Evolutionary conservation across 2,113 vertebrate genomes (phyloP).

Genomic region (Pseudopipra pipra): DNA sequence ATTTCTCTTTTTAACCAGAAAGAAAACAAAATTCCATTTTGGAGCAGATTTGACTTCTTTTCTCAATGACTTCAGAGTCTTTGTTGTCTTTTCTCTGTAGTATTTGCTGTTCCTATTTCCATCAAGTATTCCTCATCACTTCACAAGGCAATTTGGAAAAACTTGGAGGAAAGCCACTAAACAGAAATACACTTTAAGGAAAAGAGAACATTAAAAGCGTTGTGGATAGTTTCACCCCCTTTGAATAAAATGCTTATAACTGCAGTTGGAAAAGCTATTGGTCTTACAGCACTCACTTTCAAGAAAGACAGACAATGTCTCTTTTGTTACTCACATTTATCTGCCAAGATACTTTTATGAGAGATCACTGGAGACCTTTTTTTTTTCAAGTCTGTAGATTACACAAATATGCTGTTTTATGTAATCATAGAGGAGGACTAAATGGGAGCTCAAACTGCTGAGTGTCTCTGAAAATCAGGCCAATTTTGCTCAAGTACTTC

Average conservation of each 20-base stretch:
- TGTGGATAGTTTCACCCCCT: neutral
- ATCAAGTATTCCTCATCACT: neutral
- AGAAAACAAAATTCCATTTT: neutral
- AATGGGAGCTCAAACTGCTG: neutral
- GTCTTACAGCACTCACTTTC: neutral
- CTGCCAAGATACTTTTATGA: neutral
- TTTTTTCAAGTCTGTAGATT: neutral
- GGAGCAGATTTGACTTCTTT: neutral
- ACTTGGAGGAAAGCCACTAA: neutral
- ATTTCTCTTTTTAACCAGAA: neutral
- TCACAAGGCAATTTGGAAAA: neutral
- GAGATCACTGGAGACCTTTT: neutral
- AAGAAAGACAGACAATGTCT: neutral
- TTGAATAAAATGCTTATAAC: neutral
- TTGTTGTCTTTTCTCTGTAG: neutral
- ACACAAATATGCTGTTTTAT: constrained; percentile 14
- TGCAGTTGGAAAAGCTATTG: neutral
- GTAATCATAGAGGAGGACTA: neutral
- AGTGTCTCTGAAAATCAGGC: neutral
- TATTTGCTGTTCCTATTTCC: neutral
- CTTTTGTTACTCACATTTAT: neutral
- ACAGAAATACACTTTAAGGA: neutral
- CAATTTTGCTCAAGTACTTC: neutral
- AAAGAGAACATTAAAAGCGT: neutral
- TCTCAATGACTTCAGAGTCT: neutral